Base-by-base conservation (phyloP, 2,113 vertebrate genomes). In the Hassar affinis region DNA sequence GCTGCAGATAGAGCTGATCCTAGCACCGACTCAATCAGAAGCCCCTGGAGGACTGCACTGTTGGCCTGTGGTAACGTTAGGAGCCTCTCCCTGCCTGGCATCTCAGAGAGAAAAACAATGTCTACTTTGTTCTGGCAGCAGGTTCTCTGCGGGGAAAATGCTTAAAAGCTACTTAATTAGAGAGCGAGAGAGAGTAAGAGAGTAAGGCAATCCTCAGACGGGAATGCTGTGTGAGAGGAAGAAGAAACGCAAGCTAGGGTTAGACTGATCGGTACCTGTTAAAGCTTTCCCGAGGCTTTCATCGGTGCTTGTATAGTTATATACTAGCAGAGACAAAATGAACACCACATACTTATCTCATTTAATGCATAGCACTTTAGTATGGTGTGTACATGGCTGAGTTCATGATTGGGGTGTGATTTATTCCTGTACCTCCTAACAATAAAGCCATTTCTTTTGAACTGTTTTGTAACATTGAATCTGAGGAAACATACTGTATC, bases 11-110 rank as follows among this genome's bases (percentile, higher is more conserved):
- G 90, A 89, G 91, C 93, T 90, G 88, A 88, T 91, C 90, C 91
- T 85, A 90, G 82, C 86, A 91, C 92, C 93, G 93, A 90, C 91
- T 95, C 91, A 92, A 83, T 87, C 90, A 93, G 91, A 92, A 93
- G 93, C 86, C 87, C 92, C 87, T 89, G 78, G 74, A 91, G 91
- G 93, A 95, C 91, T 2, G 2, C 25, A 77, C 86, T 89, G 86
- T 86, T 88, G 57, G 85, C 74, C 62, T 45, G 30, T 56, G 35
- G 85, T 76, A 87, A 89, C 76, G 84, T 89, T 82, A 78, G 88
- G 87, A 91, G 91, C 85, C 88, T 87, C 88, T 84, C 78, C 81
- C 86, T 92, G 78, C 75, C 81, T 86, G 89, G 84, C 85, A 35
- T 86, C 88, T 90, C 85, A 38, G 64, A 88, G 87, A 82, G 76